Percentiles rank a stretch among this genome's conserved stretches.
phyloP scores from a whole-genome alignment of 2,113 vertebrate species.

The Azemiops feae region DNA sequence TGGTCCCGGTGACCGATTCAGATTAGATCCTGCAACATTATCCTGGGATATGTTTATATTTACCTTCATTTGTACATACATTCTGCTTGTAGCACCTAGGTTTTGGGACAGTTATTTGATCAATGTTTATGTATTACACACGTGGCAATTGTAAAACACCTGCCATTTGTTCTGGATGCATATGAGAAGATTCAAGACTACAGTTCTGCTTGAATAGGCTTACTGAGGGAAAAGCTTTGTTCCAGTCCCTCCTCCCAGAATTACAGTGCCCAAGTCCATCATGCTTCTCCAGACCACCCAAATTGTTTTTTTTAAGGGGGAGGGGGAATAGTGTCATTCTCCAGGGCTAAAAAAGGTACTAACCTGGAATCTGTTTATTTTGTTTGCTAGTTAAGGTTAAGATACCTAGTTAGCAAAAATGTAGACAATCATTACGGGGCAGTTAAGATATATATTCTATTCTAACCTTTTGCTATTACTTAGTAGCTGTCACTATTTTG shows the following conservation, averaged over 20 bases:
- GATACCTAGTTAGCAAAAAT: background rate
- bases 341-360: background rate
- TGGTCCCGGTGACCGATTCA: too few relatives aligned
- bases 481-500: background rate
- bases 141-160: too few relatives aligned
- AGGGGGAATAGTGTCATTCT: background rate
- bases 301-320: background rate
- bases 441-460: background rate
- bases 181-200: too few relatives aligned
- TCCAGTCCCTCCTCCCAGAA: background rate
- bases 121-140: too few relatives aligned
- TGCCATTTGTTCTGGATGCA: too few relatives aligned
- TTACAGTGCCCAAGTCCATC: background rate
- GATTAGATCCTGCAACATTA: too few relatives aligned
- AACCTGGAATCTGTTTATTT: background rate
- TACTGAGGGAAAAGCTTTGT: background rate
- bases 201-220: too few relatives aligned
- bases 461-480: background rate
- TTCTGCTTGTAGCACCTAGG: too few relatives aligned
- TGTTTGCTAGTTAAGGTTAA: background rate
- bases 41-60: too few relatives aligned
- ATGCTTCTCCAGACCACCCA: background rate
- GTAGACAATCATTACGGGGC: background rate
- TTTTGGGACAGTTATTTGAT: too few relatives aligned
- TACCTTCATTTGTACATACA: too few relatives aligned